Evolutionary conservation across 2,797 vertebrate genomes (phyloP), one percentile per base, ranked within the genome.

Genomic region (Gouania willdenowi): DNA sequence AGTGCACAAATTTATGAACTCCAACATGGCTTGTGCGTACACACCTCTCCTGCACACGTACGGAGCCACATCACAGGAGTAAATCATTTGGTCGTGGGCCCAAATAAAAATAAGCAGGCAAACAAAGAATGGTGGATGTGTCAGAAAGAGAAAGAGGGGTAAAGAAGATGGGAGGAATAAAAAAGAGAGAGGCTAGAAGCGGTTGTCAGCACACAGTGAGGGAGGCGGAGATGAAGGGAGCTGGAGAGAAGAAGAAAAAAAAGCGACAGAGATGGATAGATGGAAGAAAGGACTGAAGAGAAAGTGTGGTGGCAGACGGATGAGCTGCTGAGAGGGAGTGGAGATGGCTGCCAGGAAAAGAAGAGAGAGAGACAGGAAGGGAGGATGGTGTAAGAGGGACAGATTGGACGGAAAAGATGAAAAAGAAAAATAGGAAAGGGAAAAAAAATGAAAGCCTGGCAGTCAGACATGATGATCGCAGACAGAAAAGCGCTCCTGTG

Each of bases 381-480:
- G 51, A 47, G 36, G n/a, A n/a, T n/a, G n/a, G n/a, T n/a, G n/a
- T n/a, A n/a, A 45, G 40, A 44, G 26, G 51, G 48, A 41, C 34
- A 57, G 45, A 56, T 59, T 12, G 8, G 32, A 66, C 47, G 32
- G 39, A 62, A 42, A 20, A 33, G 56, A 62, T 48, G 55, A 33
- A 28, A 44, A 43, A 25, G 20, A 16, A 26, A 14, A 10, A 14
- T 43, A 8, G 20, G 37, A 46, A 59, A 56, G 53, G 62, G 48
- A 42, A 12, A 27, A 26, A 30, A 28, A 27, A 29, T 41, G 26
- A 27, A 19, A 57, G 59, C 8, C 55, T 62, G 61, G 31, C 41
- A 69, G 68, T 69, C 53, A 49, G 61, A 77, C 12, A 2, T 47
- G 43, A 63, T 63, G 51, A 75, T 40, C 54, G 28, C 41, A 65